Evolutionary conservation across 2,797 vertebrate genomes (phyloP), one percentile per base, ranked within the genome.

Genomic region (Cygnus olor): DNA sequence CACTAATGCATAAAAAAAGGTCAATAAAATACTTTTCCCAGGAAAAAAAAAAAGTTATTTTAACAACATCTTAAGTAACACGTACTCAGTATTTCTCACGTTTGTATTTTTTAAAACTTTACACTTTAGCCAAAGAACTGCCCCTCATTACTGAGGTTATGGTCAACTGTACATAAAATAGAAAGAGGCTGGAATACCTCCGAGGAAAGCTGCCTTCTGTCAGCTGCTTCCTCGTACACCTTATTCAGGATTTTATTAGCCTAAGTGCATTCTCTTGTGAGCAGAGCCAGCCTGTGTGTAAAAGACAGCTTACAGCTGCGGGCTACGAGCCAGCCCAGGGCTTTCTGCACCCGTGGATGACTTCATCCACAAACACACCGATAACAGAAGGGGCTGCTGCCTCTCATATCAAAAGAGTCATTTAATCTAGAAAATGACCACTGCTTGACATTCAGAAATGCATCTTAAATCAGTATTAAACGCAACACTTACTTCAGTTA

Each of bases 1-100:
- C 99, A 97, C 99, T 99, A 96, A 89, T 13, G 49, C 61, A 91
- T 38, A 87, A 42, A 83, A 80, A 80, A 92, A 96, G 40, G 94
- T 73, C 44, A 94, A 73, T 80, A 69, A 76, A 91, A 85, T 8
- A 74, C 21, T 69, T 78, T 86, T 94, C 36, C 30, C 17, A 70
- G 51, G 8, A 40, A 24, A 40, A 63, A 63, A n/a, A 66, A 79
- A 68, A 80, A 64, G 13, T 1, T 6, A 54, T 16, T 4, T 0
- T 13, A 81, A 36, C 32, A 78, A 74, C 18, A 64, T 36, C 85
- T 85, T 53, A 70, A 87, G 51, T 34, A 73, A 15, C 3, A 4
- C 2, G 6, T 24, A 32, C 14, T 61, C 28, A 9, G 24, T 71
- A 32, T 5, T 56, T 60, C 12, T 36, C 40, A 64, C 6, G 19